Conservation (phyloP, 2,113 vertebrate genomes). For the Chamaea fasciata region DNA sequence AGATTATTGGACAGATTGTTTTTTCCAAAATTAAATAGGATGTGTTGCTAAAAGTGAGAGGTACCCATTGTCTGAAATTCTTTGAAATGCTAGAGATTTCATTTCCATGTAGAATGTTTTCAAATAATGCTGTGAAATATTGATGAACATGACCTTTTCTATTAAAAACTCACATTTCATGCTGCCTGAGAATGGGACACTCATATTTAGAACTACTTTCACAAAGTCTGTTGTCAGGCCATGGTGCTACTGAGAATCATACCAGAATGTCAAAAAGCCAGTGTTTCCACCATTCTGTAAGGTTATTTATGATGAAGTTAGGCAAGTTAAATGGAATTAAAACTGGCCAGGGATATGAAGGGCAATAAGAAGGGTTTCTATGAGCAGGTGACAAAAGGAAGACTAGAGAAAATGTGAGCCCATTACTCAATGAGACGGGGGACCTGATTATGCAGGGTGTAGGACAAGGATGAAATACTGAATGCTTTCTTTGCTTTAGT, state of each 20-base stretch:
- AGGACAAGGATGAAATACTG: not conserved
- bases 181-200: rapidly evolving
- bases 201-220: not conserved
- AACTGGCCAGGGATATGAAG: not conserved
- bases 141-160: not conserved
- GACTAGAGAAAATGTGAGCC: not conserved
- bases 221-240: not conserved
- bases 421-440: not conserved
- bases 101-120: not conserved
- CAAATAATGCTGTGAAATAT: not conserved
- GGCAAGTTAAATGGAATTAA: not conserved
- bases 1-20: not conserved
- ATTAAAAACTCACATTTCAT: not conserved
- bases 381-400: not conserved
- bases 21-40: not conserved
- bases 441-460: not conserved
- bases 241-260: not conserved
- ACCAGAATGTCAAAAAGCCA: not conserved
- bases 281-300: not conserved
- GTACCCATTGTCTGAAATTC: not conserved
- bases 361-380: not conserved
- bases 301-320: not conserved
- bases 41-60: not conserved
- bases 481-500: not conserved
- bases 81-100: not conserved